These are phyloP conservation scores for Cydia pomonella DNA, from an alignment of 1,140 invertebrate genomes.

Conservation along the genomic window DNA sequence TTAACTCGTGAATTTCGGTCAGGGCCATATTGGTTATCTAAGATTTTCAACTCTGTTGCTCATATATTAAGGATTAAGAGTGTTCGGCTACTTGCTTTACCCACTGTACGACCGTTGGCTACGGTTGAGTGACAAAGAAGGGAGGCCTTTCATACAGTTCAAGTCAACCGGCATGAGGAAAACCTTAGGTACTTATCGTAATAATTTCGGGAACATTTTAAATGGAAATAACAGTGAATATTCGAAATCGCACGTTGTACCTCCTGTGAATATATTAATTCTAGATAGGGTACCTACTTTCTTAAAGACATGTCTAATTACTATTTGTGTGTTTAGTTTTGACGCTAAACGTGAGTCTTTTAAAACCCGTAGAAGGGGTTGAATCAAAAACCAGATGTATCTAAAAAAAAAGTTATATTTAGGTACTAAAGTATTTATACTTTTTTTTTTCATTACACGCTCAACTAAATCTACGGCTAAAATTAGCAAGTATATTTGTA, in stretches of 20 bases:
- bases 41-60: background rate
- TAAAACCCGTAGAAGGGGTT: too few species aligned
- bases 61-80: background rate
- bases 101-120: background rate
- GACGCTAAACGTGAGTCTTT: too few species aligned
- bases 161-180: background rate
- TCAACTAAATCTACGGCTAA: too few species aligned
- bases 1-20: conserved; percentile 4
- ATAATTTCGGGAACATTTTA: background rate
- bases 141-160: conserved; percentile 3
- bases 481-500: too few species aligned
- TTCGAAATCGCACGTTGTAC: background rate
- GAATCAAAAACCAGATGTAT: too few species aligned
- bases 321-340: too few species aligned
- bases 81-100: background rate
- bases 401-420: too few species aligned
- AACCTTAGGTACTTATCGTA: conserved; percentile 11
- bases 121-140: conserved; percentile 6
- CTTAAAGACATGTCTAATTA: too few species aligned
- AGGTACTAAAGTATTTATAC: too few species aligned
- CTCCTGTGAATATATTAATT: background rate
- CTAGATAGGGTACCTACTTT: background rate
- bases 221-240: background rate
- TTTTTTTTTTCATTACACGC: too few species aligned
- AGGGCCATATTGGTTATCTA: background rate